Conservation (phyloP, 2,797 vertebrate species). For the Tenualosa ilisha region DNA sequence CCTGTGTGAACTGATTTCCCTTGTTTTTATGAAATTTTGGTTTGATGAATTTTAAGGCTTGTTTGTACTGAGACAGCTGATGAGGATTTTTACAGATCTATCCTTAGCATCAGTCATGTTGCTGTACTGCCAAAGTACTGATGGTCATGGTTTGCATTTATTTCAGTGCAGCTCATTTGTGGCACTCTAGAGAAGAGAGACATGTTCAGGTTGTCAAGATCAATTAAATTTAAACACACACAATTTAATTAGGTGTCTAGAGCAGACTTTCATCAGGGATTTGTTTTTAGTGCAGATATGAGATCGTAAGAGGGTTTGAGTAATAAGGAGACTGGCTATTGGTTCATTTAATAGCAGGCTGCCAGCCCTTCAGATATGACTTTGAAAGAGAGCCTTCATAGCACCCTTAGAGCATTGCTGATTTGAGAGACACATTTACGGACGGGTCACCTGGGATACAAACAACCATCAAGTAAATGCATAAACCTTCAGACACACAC, state of each 20-base stretch:
- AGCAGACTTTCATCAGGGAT: not conserved
- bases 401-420: not conserved
- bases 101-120: not conserved
- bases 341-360: not conserved
- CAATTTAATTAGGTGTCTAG: not conserved
- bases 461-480: not conserved
- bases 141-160: not conserved
- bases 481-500: not conserved
- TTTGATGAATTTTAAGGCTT: too few species aligned
- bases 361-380: not conserved
- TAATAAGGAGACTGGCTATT: not conserved
- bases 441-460: not conserved
- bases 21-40: too few species aligned
- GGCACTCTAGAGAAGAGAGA: not conserved
- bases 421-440: not conserved
- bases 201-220: not conserved
- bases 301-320: not conserved
- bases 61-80: not conserved
- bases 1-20: not conserved
- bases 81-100: not conserved
- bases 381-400: not conserved
- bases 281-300: not conserved
- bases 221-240: not conserved
- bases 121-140: not conserved
- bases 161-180: not conserved